Evolutionary conservation across 2,797 vertebrate species (phyloP).

Genomic region (Cetoscarus ocellatus): DNA sequence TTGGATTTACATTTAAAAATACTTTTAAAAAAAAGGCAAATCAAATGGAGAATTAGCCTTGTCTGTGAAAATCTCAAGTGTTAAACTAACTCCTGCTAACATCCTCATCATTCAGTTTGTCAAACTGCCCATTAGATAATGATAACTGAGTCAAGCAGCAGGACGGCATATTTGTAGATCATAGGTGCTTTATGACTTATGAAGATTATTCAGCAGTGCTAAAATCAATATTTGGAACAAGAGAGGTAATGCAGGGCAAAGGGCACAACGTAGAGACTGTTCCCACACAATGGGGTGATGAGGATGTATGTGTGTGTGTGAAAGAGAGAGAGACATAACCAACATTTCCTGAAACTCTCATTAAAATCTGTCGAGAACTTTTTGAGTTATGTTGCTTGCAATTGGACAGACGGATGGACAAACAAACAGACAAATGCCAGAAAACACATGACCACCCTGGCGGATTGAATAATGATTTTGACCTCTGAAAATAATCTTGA

Average conservation of each 20-base stretch:
- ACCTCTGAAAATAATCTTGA: too few species aligned
- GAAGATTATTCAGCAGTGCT: background rate
- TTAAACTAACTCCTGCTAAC: too few species aligned
- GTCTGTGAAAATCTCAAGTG: too few species aligned
- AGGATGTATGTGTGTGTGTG: background rate
- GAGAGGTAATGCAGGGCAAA: conserved; percentile 7
- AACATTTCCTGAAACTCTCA: too few species aligned
- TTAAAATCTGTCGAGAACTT: too few species aligned
- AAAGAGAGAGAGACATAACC: background rate
- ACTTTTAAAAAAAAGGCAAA: background rate
- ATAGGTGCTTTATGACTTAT: background rate
- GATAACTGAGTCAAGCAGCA: background rate
- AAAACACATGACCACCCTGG: too few species aligned
- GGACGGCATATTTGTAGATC: background rate
- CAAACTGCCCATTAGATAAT: background rate
- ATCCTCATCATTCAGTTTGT: background rate
- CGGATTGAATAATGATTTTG: too few species aligned
- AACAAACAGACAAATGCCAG: too few species aligned
- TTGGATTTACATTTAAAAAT: background rate
- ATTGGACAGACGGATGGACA: too few species aligned
- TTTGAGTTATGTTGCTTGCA: too few species aligned
- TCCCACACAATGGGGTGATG: too few species aligned
- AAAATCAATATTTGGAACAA: conserved; percentile 3
- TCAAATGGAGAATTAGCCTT: background rate
- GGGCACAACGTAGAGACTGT: conserved; percentile 1